Conservation (phyloP, 2,797 vertebrate genomes). For the Hypotaenidia philippensis region DNA sequence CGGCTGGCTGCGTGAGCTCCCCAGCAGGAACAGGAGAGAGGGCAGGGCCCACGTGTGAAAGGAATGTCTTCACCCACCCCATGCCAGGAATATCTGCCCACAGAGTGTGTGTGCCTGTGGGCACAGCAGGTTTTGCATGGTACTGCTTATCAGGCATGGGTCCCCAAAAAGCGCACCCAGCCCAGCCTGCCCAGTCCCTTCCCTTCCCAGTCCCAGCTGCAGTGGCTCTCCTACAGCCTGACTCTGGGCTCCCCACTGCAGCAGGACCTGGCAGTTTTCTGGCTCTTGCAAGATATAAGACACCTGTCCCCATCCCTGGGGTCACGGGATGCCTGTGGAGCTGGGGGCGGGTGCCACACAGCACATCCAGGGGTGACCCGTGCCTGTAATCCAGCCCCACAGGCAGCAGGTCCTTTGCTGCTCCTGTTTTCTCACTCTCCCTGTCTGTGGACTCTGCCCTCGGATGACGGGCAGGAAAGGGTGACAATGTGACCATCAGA, state of each 20-base stretch:
- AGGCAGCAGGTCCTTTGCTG: not conserved
- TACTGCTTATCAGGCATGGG: not conserved
- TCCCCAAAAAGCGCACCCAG: not conserved
- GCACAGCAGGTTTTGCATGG: not conserved
- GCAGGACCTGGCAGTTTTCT: not conserved
- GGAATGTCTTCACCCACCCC: constrained; percentile 8
- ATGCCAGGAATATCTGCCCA: constrained; percentile 49
- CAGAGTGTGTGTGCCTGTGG: not conserved
- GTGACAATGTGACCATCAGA: not conserved
- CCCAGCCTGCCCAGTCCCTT: not conserved
- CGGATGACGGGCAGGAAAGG: accelerated
- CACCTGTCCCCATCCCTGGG: not conserved
- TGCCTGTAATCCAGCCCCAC: not conserved
- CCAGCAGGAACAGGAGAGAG: not conserved
- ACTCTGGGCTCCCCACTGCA: not conserved
- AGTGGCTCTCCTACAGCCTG: not conserved
- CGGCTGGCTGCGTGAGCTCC: not conserved
- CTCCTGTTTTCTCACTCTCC: not conserved
- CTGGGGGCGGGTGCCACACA: accelerated
- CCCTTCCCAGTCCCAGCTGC: not conserved
- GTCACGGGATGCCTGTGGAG: not conserved
- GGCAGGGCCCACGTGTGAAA: constrained; percentile 6
- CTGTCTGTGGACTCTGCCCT: not conserved
- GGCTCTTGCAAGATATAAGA: not conserved
- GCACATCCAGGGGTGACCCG: not conserved